phyloP scores from a whole-genome alignment of 2,113 vertebrate species.

The Procavia capensis region DNA sequence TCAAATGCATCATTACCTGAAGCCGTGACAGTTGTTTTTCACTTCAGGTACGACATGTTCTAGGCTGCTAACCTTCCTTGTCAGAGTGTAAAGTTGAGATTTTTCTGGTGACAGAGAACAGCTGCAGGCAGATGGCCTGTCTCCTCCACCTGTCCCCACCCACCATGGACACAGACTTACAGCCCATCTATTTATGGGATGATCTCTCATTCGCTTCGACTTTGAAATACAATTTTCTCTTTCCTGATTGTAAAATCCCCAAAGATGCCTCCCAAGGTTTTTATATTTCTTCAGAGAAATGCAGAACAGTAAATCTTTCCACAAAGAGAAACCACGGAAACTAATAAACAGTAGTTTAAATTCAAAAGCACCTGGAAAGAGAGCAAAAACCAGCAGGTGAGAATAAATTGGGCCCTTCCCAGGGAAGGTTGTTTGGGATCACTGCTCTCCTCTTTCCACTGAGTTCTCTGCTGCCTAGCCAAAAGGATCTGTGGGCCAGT shows the following conservation, averaged over 20 bases:
- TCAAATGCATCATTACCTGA: neutral
- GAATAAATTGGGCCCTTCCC: constrained; percentile 70
- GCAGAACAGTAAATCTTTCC: constrained; percentile 73
- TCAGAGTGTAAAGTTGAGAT: constrained; percentile 37
- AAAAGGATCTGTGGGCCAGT: constrained; percentile 57
- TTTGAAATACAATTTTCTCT: constrained; percentile 72
- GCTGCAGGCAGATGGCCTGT: constrained; percentile 10
- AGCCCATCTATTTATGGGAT: constrained; percentile 2
- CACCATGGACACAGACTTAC: neutral
- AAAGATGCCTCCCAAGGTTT: constrained; percentile 68
- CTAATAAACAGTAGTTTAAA: constrained; percentile 78
- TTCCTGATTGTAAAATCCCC: constrained; percentile 74
- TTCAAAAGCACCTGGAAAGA: constrained; percentile 64
- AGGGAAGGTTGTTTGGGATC: constrained; percentile 61
- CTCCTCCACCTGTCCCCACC: neutral
- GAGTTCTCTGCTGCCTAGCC: constrained; percentile 64
- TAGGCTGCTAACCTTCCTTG: neutral
- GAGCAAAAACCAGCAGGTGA: constrained; percentile 63
- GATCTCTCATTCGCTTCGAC: constrained; percentile 68
- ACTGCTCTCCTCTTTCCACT: constrained; percentile 2
- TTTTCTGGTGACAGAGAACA: constrained; percentile 35
- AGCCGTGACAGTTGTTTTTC: constrained; percentile 26
- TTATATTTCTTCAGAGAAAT: constrained; percentile 67
- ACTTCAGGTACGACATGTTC: neutral
- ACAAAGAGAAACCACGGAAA: constrained; percentile 73